Percentiles rank a stretch among this genome's conserved stretches.
Evolutionary conservation across 2,797 vertebrate species (phyloP).

Genomic region (Catamblyrhynchus diadema): DNA sequence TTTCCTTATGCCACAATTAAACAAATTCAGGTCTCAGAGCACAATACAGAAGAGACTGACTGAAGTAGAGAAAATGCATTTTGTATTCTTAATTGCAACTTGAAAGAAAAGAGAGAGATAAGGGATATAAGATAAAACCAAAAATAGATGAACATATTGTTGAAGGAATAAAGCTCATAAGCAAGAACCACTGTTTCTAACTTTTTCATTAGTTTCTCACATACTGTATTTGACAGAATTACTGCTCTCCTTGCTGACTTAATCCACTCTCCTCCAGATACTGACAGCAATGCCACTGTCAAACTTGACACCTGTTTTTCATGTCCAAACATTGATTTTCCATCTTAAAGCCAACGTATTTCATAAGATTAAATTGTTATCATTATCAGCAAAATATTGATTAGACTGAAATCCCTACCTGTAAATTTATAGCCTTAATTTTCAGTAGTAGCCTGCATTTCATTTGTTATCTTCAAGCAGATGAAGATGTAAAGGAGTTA

Average conservation of each 20-base stretch:
- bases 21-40: background rate
- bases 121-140: background rate
- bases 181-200: slow-evolving; percentile 5
- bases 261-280: slow-evolving; percentile 46
- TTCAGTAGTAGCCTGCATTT: slow-evolving; percentile 50
- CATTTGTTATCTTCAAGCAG: slow-evolving; percentile 57
- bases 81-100: background rate
- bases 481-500: slow-evolving; percentile 60
- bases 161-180: background rate
- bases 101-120: background rate
- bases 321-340: slow-evolving; percentile 72
- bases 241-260: slow-evolving; percentile 56
- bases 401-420: slow-evolving; percentile 63
- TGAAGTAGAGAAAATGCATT: background rate
- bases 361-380: slow-evolving; percentile 64
- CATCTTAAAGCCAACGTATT: slow-evolving; percentile 51
- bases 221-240: slow-evolving; percentile 60
- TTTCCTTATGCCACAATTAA: background rate
- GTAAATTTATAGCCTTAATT: slow-evolving; percentile 76
- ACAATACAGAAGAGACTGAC: background rate
- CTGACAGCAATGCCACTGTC: slow-evolving; percentile 53
- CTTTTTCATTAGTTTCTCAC: slow-evolving; percentile 56
- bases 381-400: slow-evolving; percentile 72
- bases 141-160: background rate
- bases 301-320: slow-evolving; percentile 71